Conservation (phyloP, 2,113 vertebrate species). For the Onychostoma macrolepis region DNA sequence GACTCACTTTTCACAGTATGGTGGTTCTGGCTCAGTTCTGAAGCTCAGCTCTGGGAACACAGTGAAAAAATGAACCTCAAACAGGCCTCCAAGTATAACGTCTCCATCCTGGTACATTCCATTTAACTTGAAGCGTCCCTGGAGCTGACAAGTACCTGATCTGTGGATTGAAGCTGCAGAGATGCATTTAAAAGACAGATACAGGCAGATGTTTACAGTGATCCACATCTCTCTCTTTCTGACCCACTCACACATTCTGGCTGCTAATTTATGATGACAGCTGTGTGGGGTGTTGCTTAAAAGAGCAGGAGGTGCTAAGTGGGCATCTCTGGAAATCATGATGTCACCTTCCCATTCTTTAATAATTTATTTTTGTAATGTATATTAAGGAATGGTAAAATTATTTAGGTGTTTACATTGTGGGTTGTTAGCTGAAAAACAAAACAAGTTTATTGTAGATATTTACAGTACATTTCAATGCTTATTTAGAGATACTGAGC, state of each 20-base stretch:
- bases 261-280: background rate
- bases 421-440: too few relatives aligned
- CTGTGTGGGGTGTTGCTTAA: background rate
- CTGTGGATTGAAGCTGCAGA: background rate
- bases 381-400: background rate
- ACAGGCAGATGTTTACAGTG: conserved; percentile 1
- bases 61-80: conserved; percentile 24
- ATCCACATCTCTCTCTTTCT: conserved; percentile 25
- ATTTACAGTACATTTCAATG: background rate
- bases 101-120: conserved; percentile 20
- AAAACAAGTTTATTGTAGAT: background rate
- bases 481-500: background rate
- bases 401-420: background rate
- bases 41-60: conserved; percentile 1
- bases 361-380: background rate
- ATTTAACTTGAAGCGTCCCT: background rate
- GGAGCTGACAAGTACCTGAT: background rate
- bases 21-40: background rate
- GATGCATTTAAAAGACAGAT: conserved; percentile 16
- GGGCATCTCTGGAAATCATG: background rate
- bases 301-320: conserved; percentile 10
- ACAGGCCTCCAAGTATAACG: conserved; percentile 5
- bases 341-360: background rate
- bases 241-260: background rate
- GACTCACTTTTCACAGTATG: conserved; percentile 26